Conservation (phyloP, 2,113 vertebrate species). For the Andinoacara biseriatus region DNA sequence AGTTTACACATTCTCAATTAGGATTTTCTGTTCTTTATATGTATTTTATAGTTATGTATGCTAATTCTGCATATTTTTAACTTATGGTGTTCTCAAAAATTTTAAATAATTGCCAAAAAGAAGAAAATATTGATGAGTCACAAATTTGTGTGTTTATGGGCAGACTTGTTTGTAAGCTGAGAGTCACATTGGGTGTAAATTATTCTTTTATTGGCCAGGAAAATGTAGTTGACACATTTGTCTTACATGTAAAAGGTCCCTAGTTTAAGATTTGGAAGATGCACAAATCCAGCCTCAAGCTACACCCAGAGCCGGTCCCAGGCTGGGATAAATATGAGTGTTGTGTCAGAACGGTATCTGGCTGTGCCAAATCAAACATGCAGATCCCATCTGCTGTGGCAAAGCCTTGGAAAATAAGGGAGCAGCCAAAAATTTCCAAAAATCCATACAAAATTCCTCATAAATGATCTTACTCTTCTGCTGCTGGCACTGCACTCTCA, state of each 20-base stretch:
- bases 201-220: too few species aligned
- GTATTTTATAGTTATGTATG: not conserved
- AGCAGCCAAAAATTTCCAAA: not conserved
- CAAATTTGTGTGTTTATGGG: not conserved
- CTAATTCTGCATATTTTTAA: not conserved
- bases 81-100: not conserved
- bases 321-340: not conserved
- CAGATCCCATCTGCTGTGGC: not conserved
- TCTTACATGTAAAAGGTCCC: not conserved
- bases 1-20: not conserved
- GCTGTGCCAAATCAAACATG: not conserved
- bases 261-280: not conserved
- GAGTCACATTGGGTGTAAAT: not conserved
- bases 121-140: not conserved
- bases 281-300: not conserved
- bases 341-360: not conserved
- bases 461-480: not conserved
- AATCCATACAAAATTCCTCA: not conserved
- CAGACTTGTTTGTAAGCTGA: not conserved
- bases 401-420: not conserved
- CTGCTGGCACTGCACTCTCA: not conserved
- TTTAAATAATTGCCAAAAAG: not conserved
- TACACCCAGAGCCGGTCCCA: not conserved
- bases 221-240: not conserved
- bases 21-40: not conserved